Evolutionary conservation across 2,888 invertebrate genomes (phyloP), one percentile per base, ranked within the genome.

Genomic region (Standfussiana lucernea): DNA sequence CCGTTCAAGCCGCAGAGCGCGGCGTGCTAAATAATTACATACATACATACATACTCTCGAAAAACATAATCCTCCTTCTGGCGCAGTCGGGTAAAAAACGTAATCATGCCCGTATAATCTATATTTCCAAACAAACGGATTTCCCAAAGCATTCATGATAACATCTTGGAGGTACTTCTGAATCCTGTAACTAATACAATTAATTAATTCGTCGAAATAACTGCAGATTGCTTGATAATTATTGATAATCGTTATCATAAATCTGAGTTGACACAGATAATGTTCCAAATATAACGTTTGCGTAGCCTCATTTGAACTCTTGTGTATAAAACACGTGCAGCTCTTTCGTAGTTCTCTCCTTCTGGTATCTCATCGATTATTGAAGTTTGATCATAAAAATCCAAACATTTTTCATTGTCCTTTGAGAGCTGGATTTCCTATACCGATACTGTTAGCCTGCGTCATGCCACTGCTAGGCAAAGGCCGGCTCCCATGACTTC

Each of bases 171-270:
- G 10, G 11, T 74, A 74, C 24, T 40, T 79, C 4, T 74, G 40
- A 59, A 59, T 75, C 7, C 40, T 35, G 47, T 37, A 2, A 56
- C 68, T n/a, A 67, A 61, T 21, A 53, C 42, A 35, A 42, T 68
- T 42, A 65, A 65, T 75, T 56, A 15, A n/a, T 80, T 69, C 81
- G n/a, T 37, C 21, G 80, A 75, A 80, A 45, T 80, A 28, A 15
- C 64, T 69, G 35, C 13, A 80, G 65, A 79, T 80, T 50, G 24
- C 15, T 56, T 40, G 79, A 79, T 80, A 69, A 37, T 28, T 53
- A 4, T 24, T 37, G n/a, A n/a, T 61, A 24, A 18, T 69, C 40
- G 50, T 72, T 80, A 80, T 80, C 35, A 32, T 0, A 61, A n/a
- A 66, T 61, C 42, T 61, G n/a, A 37, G 32, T 66, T 59, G n/a